Base-by-base conservation (phyloP, 1,140 invertebrate genomes). In the Platyscapa corneri region DNA sequence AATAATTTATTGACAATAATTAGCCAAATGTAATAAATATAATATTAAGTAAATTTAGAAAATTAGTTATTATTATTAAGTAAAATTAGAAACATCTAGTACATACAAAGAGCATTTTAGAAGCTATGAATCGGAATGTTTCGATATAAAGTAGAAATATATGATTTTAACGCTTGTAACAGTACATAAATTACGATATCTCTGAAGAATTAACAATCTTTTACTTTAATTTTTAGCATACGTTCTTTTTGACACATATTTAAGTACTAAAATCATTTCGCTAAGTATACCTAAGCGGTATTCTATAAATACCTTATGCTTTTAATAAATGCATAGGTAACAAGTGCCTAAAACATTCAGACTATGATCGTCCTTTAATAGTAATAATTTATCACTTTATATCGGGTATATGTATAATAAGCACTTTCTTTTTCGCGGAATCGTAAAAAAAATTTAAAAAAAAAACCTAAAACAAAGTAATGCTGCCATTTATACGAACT, bases 121-220 rank as follows among this genome's bases (percentile, higher is more conserved):
- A 83, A 83, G 85, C 81, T 83, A 77, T 79, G 46, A 86, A 64
- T 86, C 64, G 85, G 85, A 86, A 86, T 86, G 85, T 86, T 86
- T 83, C 60, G 81, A 79, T 83, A 83, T 74, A 86, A 83, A 82
- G 78, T 82, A 82, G n/a, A 86, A 86, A 83, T 86, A 86, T 83
- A 86, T 80, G 85, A 86, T 53, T 83, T 86, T 81, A 82, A 86
- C 81, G 64, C 85, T 86, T 86, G 53, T 86, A 86, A 86, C 85
- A 86, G 76, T 86, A 86, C 65, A 65, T 86, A 86, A 86, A 86
- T 86, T 86, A n/a, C 65, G 76, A 83, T 79, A 86, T 86, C 49
- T 83, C 85, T 56, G 80, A 83, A 83, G 74, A 79, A 67, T 78
- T 79, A 86, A 83, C 81, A 86, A 83, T 86, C n/a, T 77, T 77